Conservation (phyloP, 2,888 invertebrate genomes). For the Megamerina dolium region DNA sequence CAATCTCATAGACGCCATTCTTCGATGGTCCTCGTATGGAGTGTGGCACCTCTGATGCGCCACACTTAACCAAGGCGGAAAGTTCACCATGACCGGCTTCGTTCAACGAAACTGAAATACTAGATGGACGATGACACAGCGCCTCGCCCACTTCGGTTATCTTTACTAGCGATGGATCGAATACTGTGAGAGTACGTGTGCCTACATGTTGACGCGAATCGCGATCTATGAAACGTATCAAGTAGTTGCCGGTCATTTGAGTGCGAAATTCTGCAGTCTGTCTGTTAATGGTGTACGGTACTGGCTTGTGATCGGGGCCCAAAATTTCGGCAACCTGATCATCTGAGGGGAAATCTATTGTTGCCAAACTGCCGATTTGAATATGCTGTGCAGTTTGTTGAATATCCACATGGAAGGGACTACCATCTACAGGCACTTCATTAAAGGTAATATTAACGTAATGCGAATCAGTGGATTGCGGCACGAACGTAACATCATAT, state of each 20-base stretch:
- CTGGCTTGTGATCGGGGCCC: slow-evolving; percentile 59
- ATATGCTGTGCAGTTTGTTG: slow-evolving; percentile 67
- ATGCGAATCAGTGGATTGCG: slow-evolving; percentile 82
- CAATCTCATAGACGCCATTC: slow-evolving; percentile 72
- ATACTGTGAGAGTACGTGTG: slow-evolving; percentile 67
- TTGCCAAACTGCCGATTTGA: slow-evolving; percentile 58
- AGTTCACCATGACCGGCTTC: slow-evolving; percentile 82
- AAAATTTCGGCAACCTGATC: slow-evolving; percentile 62
- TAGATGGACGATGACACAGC: slow-evolving; percentile 73
- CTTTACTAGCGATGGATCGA: slow-evolving; percentile 69
- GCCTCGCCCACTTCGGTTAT: slow-evolving; percentile 71
- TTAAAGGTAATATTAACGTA: slow-evolving; percentile 92
- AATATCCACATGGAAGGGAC: slow-evolving; percentile 79
- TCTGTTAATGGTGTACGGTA: slow-evolving; percentile 57
- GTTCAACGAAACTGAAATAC: slow-evolving; percentile 69
- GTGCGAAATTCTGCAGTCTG: slow-evolving; percentile 72
- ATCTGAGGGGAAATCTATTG: slow-evolving; percentile 59
- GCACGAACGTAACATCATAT: slow-evolving; percentile 88
- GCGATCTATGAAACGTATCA: slow-evolving; percentile 61
- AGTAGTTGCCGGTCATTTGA: slow-evolving; percentile 67
- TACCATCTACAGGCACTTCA: slow-evolving; percentile 83
- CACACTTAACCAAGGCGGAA: slow-evolving; percentile 73
- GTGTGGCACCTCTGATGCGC: slow-evolving; percentile 75
- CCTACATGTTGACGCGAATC: slow-evolving; percentile 58
- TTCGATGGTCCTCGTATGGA: slow-evolving; percentile 66